These are phyloP conservation scores for Channallabes apus DNA, from an alignment of 2,797 vertebrate genomes.

Conservation along the genomic window DNA sequence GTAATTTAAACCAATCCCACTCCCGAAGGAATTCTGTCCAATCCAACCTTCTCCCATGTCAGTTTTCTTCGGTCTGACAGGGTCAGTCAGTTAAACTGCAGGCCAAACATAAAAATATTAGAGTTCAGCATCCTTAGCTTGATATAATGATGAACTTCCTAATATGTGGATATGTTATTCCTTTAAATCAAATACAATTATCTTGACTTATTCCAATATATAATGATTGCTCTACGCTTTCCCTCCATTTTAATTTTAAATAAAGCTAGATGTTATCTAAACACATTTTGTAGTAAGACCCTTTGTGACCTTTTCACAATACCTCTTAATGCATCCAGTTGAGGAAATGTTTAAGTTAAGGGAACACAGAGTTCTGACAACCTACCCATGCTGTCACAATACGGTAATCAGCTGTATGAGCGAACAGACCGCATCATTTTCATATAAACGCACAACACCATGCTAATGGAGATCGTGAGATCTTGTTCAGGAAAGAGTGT, in stretches of 20 bases:
- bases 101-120: neutral
- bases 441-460: neutral
- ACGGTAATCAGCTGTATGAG: neutral
- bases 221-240: neutral
- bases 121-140: neutral
- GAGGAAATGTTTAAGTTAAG: neutral
- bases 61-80: neutral
- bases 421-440: neutral
- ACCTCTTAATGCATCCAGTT: neutral
- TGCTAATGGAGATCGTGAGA: neutral
- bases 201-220: neutral
- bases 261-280: neutral
- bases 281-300: neutral
- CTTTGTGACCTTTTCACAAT: neutral
- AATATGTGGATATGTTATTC: neutral
- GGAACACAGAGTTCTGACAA: neutral
- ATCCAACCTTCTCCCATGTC: neutral
- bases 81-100: neutral
- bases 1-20: too few species aligned
- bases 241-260: neutral
- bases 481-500: neutral
- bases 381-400: neutral
- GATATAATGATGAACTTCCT: neutral
- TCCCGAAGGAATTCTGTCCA: neutral
- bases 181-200: neutral